phyloP scores from a whole-genome alignment of 2,888 invertebrate genomes.

The Hirtodrosophila cameraria region DNA sequence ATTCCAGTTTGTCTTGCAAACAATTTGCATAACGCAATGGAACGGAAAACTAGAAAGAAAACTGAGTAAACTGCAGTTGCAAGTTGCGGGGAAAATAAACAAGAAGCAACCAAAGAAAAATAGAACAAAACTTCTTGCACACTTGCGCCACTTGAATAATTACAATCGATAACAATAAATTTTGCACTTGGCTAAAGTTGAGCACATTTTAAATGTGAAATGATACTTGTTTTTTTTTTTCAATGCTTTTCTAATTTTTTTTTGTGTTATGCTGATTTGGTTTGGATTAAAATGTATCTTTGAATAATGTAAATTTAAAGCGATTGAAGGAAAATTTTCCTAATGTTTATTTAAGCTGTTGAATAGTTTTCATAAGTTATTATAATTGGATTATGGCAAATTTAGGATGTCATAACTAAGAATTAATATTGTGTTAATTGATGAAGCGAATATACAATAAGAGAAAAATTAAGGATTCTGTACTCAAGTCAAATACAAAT shows the following conservation, averaged over 20 bases:
- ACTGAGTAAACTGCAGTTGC: constrained; percentile 10
- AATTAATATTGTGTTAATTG: no score
- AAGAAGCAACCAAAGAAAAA: neutral
- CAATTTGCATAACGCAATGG: constrained; percentile 52
- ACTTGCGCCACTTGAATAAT: constrained; percentile 70
- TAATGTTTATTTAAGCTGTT: no score
- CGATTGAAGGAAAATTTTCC: no score
- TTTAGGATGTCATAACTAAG: no score
- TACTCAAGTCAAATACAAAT: no score
- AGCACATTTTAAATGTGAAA: neutral
- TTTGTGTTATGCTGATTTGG: no score
- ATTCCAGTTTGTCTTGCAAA: constrained; percentile 16
- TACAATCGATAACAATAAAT: constrained; percentile 48
- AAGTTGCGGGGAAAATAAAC: constrained; percentile 1
- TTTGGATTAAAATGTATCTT: no score
- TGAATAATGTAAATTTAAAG: no score
- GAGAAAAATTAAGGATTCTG: no score
- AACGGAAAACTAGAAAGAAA: constrained; percentile 7
- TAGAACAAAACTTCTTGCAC: constrained; percentile 35
- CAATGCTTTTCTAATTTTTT: neutral
- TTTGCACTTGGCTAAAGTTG: constrained; percentile 8
- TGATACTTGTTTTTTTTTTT: neutral
- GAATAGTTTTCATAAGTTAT: no score
- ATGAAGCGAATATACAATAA: no score
- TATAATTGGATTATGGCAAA: no score